Evolutionary conservation across 2,797 vertebrate species (phyloP).

Genomic region (Clarias platycephalus): DNA sequence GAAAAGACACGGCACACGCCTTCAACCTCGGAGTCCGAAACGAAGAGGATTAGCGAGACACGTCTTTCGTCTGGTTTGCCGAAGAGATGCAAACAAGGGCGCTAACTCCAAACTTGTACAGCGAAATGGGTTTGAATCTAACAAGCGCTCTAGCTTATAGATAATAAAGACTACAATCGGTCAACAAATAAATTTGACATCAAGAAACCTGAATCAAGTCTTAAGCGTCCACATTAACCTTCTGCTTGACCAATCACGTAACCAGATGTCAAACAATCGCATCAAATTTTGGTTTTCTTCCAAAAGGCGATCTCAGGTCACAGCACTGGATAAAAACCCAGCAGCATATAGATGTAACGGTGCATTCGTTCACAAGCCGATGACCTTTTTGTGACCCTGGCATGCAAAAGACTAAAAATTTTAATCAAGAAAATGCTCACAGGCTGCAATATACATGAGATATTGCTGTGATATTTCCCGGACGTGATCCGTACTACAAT

Average conservation of each 20-base stretch:
- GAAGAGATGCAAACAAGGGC: background rate
- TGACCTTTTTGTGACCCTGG: slow-evolving; percentile 33
- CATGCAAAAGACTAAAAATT: slow-evolving; percentile 27
- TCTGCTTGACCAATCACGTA: background rate
- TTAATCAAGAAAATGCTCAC: slow-evolving; percentile 39
- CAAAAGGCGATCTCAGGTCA: background rate
- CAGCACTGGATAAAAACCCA: background rate
- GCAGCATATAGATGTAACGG: background rate
- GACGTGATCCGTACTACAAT: slow-evolving; percentile 50
- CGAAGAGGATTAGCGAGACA: too few relatives aligned
- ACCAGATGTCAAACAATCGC: background rate
- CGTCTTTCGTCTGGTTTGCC: background rate
- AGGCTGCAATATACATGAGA: slow-evolving; percentile 34
- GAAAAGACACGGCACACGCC: slow-evolving; percentile 36
- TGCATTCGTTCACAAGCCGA: slow-evolving; percentile 17
- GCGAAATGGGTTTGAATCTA: background rate
- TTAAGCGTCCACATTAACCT: background rate
- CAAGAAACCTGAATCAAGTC: background rate
- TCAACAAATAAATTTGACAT: background rate
- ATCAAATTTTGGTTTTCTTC: background rate
- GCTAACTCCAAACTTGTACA: slow-evolving; percentile 13
- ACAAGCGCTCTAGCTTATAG: background rate
- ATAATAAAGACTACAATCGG: slow-evolving; percentile 10
- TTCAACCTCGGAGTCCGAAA: slow-evolving; percentile 14
- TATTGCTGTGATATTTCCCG: slow-evolving; percentile 34